Conservation (phyloP, 2,888 invertebrate species). For the Epistrophella euchroma region DNA sequence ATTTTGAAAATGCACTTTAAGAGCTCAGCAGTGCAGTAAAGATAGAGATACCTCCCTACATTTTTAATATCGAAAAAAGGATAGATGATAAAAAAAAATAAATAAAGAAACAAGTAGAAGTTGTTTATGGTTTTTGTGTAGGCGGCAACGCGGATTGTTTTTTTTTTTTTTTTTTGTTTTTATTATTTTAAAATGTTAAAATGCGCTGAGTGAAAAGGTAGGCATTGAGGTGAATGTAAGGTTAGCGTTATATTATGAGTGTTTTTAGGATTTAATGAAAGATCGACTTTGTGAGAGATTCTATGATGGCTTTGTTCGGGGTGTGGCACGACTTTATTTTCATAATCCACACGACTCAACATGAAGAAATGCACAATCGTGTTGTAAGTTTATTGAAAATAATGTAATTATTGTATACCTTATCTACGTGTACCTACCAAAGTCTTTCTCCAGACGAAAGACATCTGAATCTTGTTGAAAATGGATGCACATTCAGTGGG, state of each 20-base stretch:
- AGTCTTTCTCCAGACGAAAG: conserved; percentile 2
- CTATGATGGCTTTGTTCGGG: conserved; percentile 25
- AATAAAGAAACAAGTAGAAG: conserved; percentile 19
- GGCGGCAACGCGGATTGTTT: conserved; percentile 43
- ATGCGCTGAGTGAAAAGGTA: conserved; percentile 9
- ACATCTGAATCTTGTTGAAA: conserved; percentile 31
- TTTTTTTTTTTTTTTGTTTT: background rate
- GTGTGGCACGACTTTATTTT: conserved; percentile 57
- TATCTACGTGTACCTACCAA: too few relatives aligned
- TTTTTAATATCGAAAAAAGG: conserved; percentile 5
- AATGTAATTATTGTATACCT: conserved; percentile 51
- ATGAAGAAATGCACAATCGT: conserved; percentile 17
- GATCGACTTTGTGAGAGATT: conserved; percentile 22
- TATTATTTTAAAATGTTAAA: conserved; percentile 10
- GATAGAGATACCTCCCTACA: background rate
- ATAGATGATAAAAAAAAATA: background rate
- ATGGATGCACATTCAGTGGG: conserved; percentile 28
- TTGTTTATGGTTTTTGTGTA: conserved; percentile 57
- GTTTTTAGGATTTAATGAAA: conserved; percentile 51
- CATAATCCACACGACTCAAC: conserved; percentile 2
- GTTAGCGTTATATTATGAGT: conserved; percentile 34
- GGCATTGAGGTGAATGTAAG: background rate
- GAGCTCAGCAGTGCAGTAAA: conserved; percentile 40
- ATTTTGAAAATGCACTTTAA: conserved; percentile 62
- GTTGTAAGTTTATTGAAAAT: conserved; percentile 57